Base-by-base conservation (phyloP, 1,140 invertebrate species). In the Bursaphelenchus mucronatus region DNA sequence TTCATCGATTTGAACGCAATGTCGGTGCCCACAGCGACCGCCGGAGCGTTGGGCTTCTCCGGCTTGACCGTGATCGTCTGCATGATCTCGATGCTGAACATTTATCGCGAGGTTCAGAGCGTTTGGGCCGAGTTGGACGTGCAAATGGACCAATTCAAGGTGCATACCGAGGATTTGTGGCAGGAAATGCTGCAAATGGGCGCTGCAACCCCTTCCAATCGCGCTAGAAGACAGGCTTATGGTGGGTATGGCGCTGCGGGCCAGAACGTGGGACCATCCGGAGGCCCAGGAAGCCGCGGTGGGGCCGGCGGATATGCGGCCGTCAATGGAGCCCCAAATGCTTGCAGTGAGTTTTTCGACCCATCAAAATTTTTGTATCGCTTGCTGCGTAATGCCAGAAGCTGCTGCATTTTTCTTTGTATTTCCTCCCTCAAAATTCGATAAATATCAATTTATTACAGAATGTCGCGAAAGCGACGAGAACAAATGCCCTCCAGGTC, bases 101-200 rank as follows among this genome's bases (percentile, higher is more conserved):
- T 77, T 52, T 79, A 79, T 65, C 56, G 59, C 49, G 76, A 77
- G 64, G 71, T 77, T 43, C 76, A 77, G 46, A 47, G 46, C 39
- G 76, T 77, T 40, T 77, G 76, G 76, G 52, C 54, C 39, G 74
- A 77, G 61, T 58, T 77, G 15, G 76, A 77, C 66, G 45, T 44
- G 10, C 74, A 77, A 54, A 79, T 77, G 73, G 66, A 70, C 63
- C 51, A 54, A n/a, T 79, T 76, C 74, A 76, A 76, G 74, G 55
- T 76, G 9, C 44, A 58, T 21, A 64, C 76, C 41, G 78, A 81
- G 46, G 70, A 79, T 47, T 44, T 76, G n/a, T 79, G 76, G 76
- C 55, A 58, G 44, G 64, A 72, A 19, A 79, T 79, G 78, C 19
- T 79, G 11, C 39, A 15, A n/a, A 63, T 79, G 44, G 76, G 76